Base-by-base conservation (phyloP, 2,797 vertebrate species). In the Chelmon rostratus region DNA sequence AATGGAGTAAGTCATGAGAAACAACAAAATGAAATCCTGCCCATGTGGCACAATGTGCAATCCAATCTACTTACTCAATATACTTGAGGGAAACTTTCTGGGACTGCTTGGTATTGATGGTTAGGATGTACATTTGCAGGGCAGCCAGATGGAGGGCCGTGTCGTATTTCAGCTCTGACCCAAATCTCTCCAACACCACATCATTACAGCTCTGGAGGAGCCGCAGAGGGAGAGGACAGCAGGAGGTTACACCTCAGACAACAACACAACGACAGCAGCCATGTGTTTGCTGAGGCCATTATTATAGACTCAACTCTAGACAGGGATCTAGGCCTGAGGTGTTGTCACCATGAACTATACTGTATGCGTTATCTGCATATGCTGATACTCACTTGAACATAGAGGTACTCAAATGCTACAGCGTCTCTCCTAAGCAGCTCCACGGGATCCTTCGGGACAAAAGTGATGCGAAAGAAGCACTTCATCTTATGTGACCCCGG, bases 61-160 rank as follows among this genome's bases (percentile, higher is more conserved):
- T 54, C 40, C 19, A 80, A 68, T 82, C 16, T 65, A 98, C 98
- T 98, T 94, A 99, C 98, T 99, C 98, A 50, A 99, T 99, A 77
- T 99, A 99, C 88, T 99, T 99, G 75, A 99, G 96, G 23, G 98
- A 99, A 84, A 99, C 98, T 94, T 99, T 99, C 95, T 98, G 98
- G 1, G 97, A 97, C 90, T 99, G 97, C 90, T 98, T 99, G 90
- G 97, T 98, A 89, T 97, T 98, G 86, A 99, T 96, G 28, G 98
- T 99, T 75, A 98, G 96, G 91, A 99, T 98, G 88, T 99, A 99
- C 98, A 99, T 99, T 91, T 99, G 98, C 84, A 99, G 92, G 1
- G 98, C 97, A 57, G 98, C 98, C 88, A 99, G 92, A 75, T 98
- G 94, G 67, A 99, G 95, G 53, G 98, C 98, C 16, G 96, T 97